Conservation (phyloP, 2,797 vertebrate genomes). For the Coregonus sp. region DNA sequence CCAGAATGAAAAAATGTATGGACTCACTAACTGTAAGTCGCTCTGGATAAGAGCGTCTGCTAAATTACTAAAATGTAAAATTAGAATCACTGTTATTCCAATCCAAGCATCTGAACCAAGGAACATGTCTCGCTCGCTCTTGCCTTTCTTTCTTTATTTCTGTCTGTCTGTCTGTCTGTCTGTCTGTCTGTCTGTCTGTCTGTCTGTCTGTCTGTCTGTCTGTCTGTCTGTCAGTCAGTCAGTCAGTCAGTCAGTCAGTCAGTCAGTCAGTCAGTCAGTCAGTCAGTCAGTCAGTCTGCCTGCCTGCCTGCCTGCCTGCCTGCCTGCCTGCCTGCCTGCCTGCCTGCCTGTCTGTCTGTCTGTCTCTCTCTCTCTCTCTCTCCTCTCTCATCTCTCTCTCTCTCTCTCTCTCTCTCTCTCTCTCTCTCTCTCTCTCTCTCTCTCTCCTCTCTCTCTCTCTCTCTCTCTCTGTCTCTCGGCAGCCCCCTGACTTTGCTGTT, state of each 20-base stretch:
- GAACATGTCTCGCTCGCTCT: background rate
- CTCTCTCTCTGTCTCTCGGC: conserved; percentile 13
- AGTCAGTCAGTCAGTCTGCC: too few relatives aligned
- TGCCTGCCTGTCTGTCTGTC: conserved; percentile 21
- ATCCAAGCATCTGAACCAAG: background rate
- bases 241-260: too few relatives aligned
- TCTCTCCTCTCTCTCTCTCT: conserved; percentile 24
- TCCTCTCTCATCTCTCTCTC: conserved; percentile 39
- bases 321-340: too few relatives aligned
- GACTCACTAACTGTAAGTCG: too few relatives aligned
- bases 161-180: background rate
- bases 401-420: conserved; percentile 24
- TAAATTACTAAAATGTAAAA: background rate
- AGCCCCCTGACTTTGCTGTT: conserved; percentile 68
- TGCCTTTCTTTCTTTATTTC: background rate
- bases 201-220: conserved; percentile 13
- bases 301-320: too few relatives aligned
- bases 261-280: too few relatives aligned
- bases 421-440: conserved; percentile 20
- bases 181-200: background rate
- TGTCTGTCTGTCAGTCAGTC: conserved; percentile 3
- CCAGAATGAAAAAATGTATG: too few relatives aligned
- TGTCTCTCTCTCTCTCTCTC: conserved; percentile 15
- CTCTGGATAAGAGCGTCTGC: too few relatives aligned
- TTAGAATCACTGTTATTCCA: background rate